Base-by-base conservation (phyloP, 2,113 vertebrate genomes). In the Hiodon tergisus region DNA sequence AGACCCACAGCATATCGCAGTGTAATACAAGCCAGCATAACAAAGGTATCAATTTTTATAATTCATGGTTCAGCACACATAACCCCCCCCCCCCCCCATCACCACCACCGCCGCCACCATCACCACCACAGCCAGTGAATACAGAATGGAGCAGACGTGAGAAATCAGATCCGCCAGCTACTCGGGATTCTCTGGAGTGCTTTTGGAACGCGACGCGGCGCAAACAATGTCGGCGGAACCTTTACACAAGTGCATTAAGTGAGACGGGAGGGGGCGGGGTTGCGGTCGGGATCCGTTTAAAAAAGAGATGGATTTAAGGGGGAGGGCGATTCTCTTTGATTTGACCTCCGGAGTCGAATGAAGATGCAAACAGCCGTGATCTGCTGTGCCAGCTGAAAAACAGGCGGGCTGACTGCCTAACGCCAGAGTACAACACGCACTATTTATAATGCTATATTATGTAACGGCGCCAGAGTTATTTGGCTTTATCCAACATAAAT, bases 131-230 rank as follows among this genome's bases (percentile, higher is more conserved):
- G 13, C 61, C 88, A 88, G 89, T 91, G 91, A 93, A 91, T 91
- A 90, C 80, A 90, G 90, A 92, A 81, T 31, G 86, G 92, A 89
- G 88, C 90, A 92, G 91, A 94, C 88, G 91, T 92, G 92, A 89
- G 88, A 91, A 92, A 93, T 93, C 86, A 91, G 92, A 92, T 93
- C 91, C 78, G 93, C 91, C 89, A 91, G 84, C 87, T 89, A 66
- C 0, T 71, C 71, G 71, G 82, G 88, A 89, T 89, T 90, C 89
- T 92, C 91, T 85, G 87, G 90, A 91, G 89, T 86, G 86, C 86
- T 91, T 93, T 91, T 91, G 88, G 89, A 91, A 91, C 90, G 87
- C 87, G 89, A 92, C 88, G 88, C 86, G 81, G 85, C 83, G 89
- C 88, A 89, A 83, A 88, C 90, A 91, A 90, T 90, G 88, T 91